Evolutionary conservation across 2,888 invertebrate species (phyloP), one percentile per base, ranked within the genome.

Genomic region (Trichogramma evanescens): DNA sequence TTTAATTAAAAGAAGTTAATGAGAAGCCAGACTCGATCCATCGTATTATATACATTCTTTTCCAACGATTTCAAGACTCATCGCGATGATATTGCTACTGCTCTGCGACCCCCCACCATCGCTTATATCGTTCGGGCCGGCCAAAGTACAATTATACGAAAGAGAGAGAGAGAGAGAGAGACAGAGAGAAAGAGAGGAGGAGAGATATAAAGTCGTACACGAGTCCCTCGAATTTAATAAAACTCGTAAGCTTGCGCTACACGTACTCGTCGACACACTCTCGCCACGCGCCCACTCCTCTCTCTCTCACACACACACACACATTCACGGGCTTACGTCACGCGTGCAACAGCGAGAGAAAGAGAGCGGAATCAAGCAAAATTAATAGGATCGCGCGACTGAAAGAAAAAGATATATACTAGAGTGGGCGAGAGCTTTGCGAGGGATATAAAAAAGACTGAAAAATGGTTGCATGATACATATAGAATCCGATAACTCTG

Each of bases 1-100:
- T 49, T 63, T 63, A 50, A 63, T 63, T 63, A 60, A 63, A 63
- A 61, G 60, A 60, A 58, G 59, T 63, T 63, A 63, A 63, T 63
- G 59, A 63, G 26, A 63, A 59, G 53, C 45, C 26, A 13, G 9
- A n/a, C 50, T 45, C 40, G 10, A 8, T 52, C 8, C 39, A 8
- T 7, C 2, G n/a, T 40, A 44, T 9, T 26, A 26, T 26, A 26
- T 26, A 26, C 26, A 7, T 53, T 39, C 59, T 43, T 51, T 51
- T 59, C 13, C n/a, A 6, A 8, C 50, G n/a, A 48, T 60, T 50
- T 42, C 55, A 56, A 45, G 50, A 54, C 54, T 51, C 45, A 59
- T 62, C 56, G 59, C 50, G 26, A 26, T 26, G 26, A 26, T 26
- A 26, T 26, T 26, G 26, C 26, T 26, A 26, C 26, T 26, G 49